Evolutionary conservation across 2,113 vertebrate species (phyloP).

Genomic region (Aegotheles bennettii): DNA sequence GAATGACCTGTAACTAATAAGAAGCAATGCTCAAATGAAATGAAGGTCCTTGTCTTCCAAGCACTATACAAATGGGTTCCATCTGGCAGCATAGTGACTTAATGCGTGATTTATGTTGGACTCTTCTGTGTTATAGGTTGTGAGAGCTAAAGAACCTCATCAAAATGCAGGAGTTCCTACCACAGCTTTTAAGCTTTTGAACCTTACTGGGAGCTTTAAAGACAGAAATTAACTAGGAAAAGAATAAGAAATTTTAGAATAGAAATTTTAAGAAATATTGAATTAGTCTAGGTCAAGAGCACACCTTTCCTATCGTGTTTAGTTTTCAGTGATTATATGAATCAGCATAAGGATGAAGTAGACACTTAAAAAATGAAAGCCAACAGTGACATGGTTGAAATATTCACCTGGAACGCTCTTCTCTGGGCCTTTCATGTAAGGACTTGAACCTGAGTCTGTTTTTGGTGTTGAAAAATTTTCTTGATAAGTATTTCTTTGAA

Average conservation of each 20-base stretch:
- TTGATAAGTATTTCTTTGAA: neutral
- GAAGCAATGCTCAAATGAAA: neutral
- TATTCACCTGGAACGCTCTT: neutral
- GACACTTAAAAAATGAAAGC: neutral
- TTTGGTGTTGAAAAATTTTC: neutral
- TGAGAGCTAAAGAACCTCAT: neutral
- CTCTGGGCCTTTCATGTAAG: neutral
- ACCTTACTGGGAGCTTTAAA: neutral
- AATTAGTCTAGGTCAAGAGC: neutral
- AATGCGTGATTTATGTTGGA: slow-evolving; percentile 20
- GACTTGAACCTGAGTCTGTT: neutral
- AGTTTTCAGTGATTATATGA: neutral
- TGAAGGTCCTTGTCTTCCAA: slow-evolving; percentile 11
- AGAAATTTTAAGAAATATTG: neutral
- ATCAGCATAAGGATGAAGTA: neutral
- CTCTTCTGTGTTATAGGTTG: neutral
- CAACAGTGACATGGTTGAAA: neutral
- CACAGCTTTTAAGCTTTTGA: neutral
- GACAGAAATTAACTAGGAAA: neutral
- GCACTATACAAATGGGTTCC: slow-evolving; percentile 27
- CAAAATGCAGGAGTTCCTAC: neutral
- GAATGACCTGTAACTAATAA: slow-evolving; percentile 21
- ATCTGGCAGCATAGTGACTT: slow-evolving; percentile 16
- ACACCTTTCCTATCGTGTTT: neutral
- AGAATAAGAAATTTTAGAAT: neutral